phyloP scores from a whole-genome alignment of 2,888 invertebrate genomes.

The Nephrocerus scutellatus region DNA sequence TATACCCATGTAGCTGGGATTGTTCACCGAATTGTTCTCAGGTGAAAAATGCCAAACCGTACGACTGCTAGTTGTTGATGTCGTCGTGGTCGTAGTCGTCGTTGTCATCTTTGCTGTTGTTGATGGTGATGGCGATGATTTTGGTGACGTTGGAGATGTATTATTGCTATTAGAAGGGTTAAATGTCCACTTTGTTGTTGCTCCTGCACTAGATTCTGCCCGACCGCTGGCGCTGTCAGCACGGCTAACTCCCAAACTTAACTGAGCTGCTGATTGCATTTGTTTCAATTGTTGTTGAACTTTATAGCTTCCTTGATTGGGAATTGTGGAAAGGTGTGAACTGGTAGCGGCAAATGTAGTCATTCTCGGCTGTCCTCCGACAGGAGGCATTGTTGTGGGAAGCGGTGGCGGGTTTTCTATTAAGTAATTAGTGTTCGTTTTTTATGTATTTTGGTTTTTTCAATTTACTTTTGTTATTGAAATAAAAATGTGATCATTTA shows the following conservation, averaged over 20 bases:
- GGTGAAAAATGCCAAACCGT: constrained; percentile 44
- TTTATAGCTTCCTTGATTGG: constrained; percentile 23
- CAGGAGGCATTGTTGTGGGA: constrained; percentile 47
- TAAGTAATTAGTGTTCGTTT: too few relatives aligned
- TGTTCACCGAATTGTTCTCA: constrained; percentile 46
- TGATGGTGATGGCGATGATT: constrained; percentile 24
- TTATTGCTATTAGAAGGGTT: constrained; percentile 24
- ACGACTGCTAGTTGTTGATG: constrained; percentile 38
- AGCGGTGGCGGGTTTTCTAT: constrained; percentile 48
- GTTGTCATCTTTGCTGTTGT: constrained; percentile 24
- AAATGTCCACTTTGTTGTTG: constrained; percentile 30
- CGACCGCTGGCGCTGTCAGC: constrained; percentile 31
- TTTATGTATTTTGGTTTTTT: too few relatives aligned
- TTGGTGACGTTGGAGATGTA: constrained; percentile 23
- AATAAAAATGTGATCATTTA: too few relatives aligned
- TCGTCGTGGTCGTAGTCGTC: constrained; percentile 20
- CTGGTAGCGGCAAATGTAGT: constrained; percentile 22
- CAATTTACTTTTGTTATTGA: too few relatives aligned
- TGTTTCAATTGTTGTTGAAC: constrained; percentile 20
- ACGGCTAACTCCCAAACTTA: too few relatives aligned
- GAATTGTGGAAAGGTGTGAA: constrained; percentile 20
- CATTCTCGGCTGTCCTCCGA: constrained; percentile 30
- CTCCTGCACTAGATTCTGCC: constrained; percentile 30
- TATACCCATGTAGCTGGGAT: constrained; percentile 47
- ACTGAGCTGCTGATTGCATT: constrained; percentile 20